These are phyloP conservation scores for Bovichtus variegatus DNA, from an alignment of 2,797 vertebrate genomes.

Conservation along the genomic window DNA sequence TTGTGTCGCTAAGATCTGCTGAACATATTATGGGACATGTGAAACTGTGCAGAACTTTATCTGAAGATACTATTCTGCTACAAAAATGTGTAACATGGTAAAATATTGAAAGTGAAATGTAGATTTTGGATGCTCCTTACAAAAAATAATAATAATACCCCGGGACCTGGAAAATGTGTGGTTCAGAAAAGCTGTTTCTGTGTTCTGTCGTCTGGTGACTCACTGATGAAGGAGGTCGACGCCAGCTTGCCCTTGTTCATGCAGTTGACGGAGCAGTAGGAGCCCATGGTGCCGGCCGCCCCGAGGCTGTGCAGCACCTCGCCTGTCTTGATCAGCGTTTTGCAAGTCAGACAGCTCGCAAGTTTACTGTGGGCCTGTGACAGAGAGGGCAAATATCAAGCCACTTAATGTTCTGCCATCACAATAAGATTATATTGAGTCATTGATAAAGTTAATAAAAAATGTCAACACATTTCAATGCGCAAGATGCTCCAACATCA, in stretches of 20 bases:
- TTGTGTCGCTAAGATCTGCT: background rate
- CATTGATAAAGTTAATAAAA: background rate
- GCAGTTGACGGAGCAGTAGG: conserved; percentile 96
- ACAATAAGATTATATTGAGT: background rate
- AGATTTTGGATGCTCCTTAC: too few species aligned
- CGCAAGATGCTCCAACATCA: too few species aligned
- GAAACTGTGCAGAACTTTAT: background rate
- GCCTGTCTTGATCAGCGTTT: conserved; percentile 94
- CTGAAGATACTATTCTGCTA: background rate
- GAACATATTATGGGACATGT: background rate
- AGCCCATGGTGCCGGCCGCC: conserved; percentile 91
- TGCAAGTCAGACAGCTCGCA: conserved; percentile 93
- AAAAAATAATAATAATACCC: too few species aligned
- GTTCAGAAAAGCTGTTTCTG: background rate
- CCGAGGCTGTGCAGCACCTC: conserved; percentile 96
- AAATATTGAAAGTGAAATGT: background rate
- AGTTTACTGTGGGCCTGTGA: conserved; percentile 94
- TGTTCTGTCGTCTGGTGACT: conserved; percentile 51
- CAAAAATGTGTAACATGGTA: too few species aligned
- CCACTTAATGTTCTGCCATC: background rate
- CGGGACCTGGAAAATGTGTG: background rate
- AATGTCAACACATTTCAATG: background rate
- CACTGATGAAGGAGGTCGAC: conserved; percentile 84
- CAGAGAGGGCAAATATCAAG: background rate
- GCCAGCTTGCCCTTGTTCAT: conserved; percentile 95